These are phyloP conservation scores for Lathronympha strigana DNA, from an alignment of 2,888 invertebrate species.

Conservation along the genomic window DNA sequence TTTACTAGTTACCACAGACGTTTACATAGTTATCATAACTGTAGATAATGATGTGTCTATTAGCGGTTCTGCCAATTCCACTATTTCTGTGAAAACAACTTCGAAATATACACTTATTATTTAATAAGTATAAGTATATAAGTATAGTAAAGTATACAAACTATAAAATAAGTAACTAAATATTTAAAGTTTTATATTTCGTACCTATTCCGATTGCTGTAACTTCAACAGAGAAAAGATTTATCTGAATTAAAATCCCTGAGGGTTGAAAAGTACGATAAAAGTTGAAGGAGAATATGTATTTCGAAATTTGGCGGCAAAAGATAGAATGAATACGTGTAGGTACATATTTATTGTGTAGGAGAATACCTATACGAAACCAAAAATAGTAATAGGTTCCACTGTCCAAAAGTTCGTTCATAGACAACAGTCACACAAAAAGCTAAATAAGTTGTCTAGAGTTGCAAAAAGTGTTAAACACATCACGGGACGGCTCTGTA, in stretches of 20 bases:
- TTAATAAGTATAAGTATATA: too few species aligned
- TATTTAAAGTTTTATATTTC: background rate
- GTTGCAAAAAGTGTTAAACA: background rate
- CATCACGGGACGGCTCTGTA: background rate
- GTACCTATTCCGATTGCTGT: background rate
- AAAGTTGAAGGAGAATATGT: conserved; percentile 5
- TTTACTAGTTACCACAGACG: too few species aligned
- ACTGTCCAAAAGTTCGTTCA: too few species aligned
- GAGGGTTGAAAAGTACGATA: background rate
- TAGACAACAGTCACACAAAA: background rate
- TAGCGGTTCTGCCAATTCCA: too few species aligned
- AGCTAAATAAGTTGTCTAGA: background rate
- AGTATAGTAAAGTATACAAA: too few species aligned
- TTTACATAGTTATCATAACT: too few species aligned
- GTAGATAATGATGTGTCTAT: too few species aligned
- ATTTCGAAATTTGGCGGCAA: background rate
- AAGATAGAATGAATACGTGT: too few species aligned
- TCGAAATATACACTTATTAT: too few species aligned
- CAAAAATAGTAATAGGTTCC: too few species aligned
- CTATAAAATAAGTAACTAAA: background rate
- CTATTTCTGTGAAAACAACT: too few species aligned
- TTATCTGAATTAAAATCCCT: background rate
- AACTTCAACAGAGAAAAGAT: conserved; percentile 1
- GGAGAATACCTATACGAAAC: too few species aligned
- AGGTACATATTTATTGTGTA: background rate